Evolutionary conservation across 2,888 invertebrate species (phyloP), one percentile per base, ranked within the genome.

Genomic region (Cerceris rybyensis): DNA sequence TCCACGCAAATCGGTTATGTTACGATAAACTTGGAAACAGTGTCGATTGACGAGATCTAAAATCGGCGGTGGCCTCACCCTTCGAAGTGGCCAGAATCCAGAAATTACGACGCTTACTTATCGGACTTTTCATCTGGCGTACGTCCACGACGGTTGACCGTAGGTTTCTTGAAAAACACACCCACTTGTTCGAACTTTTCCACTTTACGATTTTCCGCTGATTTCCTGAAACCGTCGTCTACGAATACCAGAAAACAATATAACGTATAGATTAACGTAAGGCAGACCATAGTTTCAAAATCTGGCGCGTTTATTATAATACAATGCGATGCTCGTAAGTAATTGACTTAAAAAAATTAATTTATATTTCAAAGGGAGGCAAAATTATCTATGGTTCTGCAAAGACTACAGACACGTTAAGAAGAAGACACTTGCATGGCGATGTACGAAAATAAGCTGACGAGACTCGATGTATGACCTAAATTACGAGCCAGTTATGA

Each of bases 21-120:
- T 76, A 78, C 80, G 79, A 79, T 85, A 86, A 85, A 86, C 70
- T 87, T 84, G 85, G 85, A 85, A 84, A 81, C 72, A 70, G 83
- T 73, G 84, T 80, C 83, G 89, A 91, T 90, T 90, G 89, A 91
- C 86, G 85, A 86, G 87, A 88, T 90, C 90, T 91, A 91, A 91
- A 89, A 88, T 86, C 84, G 86, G 87, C 88, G 87, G 84, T 91
- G 90, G 87, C 86, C 84, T 91, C 88, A 82, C 74, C 82, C 84
- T 88, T 87, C 85, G 80, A 86, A 87, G 88, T 91, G 91, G 91
- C 91, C 82, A 80, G 75, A 79, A 86, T 90, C 90, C 91, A 91
- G 89, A 89, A 90, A 88, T 88, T 87, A 91, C 86, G 85, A 86
- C 79, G 82, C 76, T 84, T 66, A 86, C 83, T 84, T 91, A 88